Evolutionary conservation across 2,797 vertebrate genomes (phyloP), one percentile per base, ranked within the genome.

Genomic region (Chanos chanos): DNA sequence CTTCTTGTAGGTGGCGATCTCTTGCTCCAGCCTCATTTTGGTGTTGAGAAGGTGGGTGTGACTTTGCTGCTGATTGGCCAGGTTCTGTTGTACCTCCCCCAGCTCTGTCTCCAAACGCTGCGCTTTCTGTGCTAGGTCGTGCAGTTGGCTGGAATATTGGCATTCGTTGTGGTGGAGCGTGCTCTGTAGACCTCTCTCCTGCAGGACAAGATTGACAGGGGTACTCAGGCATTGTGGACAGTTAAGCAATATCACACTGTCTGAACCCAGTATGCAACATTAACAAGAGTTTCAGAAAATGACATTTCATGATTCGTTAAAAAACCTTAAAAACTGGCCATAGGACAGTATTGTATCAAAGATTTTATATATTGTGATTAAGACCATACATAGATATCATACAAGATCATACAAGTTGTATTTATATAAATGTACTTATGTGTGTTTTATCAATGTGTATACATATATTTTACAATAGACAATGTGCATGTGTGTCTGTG

Each of bases 11-110:
- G 91, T 94, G 0, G 89, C 62, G 9, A 99, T 97, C 81, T 99
- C 96, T 18, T 89, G 86, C 77, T 99, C 95, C 66, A 99, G 88
- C 63, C 87, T 92, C 93, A 97, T 94, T 77, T 96, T 95, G 0
- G 94, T 94, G 87, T 98, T 93, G 71, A 99, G 92, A 48, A 99
- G 91, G 73, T 87, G 83, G 73, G 89, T 81, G 1, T 98, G 95
- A 60, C 94, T 91, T 53, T 90, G 88, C 1, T 92, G 91, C 78
- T 99, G 96, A n/a, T 84, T 87, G 53, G 88, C 89, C 24, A 98
- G 87, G 3, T 92, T 91, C 0, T 61, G 76, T 66, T 93, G 89
- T 54, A 96, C 92, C 30, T 93, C 91, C 64, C 90, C 81, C 7
- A 99, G 79, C 77, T 99, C 96, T 0, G 76, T 80, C 82, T 97